phyloP scores from a whole-genome alignment of 1,140 invertebrate species.

The Trachymyrmex septentrionalis region DNA sequence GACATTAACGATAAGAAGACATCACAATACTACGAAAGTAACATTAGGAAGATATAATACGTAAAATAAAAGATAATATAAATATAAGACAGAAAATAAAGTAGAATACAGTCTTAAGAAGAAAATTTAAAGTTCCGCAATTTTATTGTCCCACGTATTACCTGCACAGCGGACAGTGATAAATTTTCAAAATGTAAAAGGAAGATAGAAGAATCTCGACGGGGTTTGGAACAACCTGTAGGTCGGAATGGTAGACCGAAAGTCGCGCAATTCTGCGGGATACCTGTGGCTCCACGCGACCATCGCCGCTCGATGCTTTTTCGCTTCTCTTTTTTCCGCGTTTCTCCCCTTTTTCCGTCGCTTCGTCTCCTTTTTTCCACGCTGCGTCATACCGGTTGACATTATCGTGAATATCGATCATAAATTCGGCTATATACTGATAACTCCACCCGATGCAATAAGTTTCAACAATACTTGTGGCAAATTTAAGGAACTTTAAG shows the following conservation, averaged over 20 bases:
- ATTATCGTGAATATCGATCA: constrained; percentile 74
- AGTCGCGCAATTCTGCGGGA: constrained; percentile 63
- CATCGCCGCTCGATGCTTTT: constrained; percentile 69
- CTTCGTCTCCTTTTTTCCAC: constrained; percentile 53
- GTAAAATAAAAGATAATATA: not conserved
- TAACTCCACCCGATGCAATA: constrained; percentile 31
- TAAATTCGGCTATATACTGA: constrained; percentile 66
- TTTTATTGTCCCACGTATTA: not conserved
- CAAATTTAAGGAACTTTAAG: constrained; percentile 29
- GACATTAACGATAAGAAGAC: not conserved
- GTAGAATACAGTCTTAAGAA: not conserved
- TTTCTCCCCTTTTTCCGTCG: constrained; percentile 15
- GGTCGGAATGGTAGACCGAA: constrained; percentile 51
- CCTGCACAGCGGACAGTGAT: not conserved
- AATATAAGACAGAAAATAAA: not conserved
- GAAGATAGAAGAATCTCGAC: constrained; percentile 24
- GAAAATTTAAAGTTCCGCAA: not conserved
- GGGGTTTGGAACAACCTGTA: constrained; percentile 68
- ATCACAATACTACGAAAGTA: not conserved
- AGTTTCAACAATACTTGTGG: not conserved
- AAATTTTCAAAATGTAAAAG: not conserved
- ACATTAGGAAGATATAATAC: not conserved
- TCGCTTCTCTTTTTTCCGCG: constrained; percentile 40
- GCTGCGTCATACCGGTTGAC: constrained; percentile 64
- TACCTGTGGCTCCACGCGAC: constrained; percentile 76